Evolutionary conservation across 2,797 vertebrate species (phyloP), one percentile per base, ranked within the genome.

Genomic region (Sebastes miniatus): DNA sequence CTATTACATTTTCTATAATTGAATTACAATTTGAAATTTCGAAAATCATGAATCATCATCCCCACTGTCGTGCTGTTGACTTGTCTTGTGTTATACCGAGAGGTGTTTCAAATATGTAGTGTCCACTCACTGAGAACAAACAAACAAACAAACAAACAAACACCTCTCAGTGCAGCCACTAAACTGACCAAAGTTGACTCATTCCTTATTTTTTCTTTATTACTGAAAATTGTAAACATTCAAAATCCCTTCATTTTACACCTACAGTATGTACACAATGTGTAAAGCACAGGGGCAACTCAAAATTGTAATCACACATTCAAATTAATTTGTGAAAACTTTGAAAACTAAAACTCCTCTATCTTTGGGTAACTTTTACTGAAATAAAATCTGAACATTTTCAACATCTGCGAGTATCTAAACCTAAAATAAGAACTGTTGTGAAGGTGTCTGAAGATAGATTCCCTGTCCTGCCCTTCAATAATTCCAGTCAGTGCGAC

Each of bases 401-500:
- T 32, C 1, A 32, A 32, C 31, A 39, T 14, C 36, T 39, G 36
- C 5, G 5, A 39, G 36, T 43, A n/a, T 36, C 47, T n/a, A 56
- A 39, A 69, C 20, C 4, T 22, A 14, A 66, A 11, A 14, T 24
- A 6, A 31, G 50, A 24, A 64, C 29, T 1, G n/a, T 8, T 6
- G 8, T 18, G 12, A 68, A 50, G 22, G 8, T 3, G 8, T 47
- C 10, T 24, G 16, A n/a, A 3, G 12, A 12, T 16, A 4, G n/a
- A 36, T 12, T 27, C 47, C 8, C 6, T 12, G 4, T 13, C 5
- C 57, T 22, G 10, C 9, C 16, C 18, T 22, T 22, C 25, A 27
- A 7, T 4, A 11, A 12, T 2, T 11, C 34, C 13, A 7, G 69
- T 11, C 0, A 7, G 14, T 16, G 52, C 22, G 54, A 82, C 97